Conservation (phyloP, 2,797 vertebrate species). For the Dendrocincla tyrannina region DNA sequence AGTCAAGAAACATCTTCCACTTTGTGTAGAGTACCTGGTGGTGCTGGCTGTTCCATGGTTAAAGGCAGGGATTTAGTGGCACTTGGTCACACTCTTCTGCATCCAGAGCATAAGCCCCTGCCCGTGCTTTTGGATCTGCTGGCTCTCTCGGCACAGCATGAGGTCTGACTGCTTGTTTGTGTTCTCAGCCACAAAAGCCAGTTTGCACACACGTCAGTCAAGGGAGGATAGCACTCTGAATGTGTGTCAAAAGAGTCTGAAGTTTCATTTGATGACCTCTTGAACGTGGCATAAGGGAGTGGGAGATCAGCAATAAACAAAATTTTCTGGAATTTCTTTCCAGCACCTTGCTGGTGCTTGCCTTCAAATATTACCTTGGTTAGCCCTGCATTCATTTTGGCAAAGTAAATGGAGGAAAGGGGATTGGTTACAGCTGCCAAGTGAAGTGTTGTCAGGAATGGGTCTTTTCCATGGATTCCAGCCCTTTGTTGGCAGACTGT, state of each 20-base stretch:
- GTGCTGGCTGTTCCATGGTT: not conserved
- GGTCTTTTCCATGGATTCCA: not conserved
- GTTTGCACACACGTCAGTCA: not conserved
- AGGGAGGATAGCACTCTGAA: not conserved
- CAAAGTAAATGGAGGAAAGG: not conserved
- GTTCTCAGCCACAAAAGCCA: not conserved
- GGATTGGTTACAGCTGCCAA: not conserved
- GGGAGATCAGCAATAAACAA: not conserved
- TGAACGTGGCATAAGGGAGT: not conserved
- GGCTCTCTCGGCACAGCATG: not conserved
- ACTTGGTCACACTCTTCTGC: not conserved
- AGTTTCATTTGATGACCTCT: not conserved
- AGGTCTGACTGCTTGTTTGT: not conserved
- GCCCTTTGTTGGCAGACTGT: not conserved
- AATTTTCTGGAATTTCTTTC: not conserved
- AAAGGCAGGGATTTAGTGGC: not conserved
- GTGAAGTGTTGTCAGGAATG: not conserved
- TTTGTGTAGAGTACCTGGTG: not conserved
- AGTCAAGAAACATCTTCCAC: not conserved
- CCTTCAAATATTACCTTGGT: not conserved
- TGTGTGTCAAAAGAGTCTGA: not conserved
- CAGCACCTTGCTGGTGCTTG: fast-evolving
- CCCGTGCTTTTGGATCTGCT: not conserved
- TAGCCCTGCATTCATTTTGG: not conserved
- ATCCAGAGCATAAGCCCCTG: not conserved